A percentile compares a stretch with the other conserved stretches of the same genome.
phyloP scores from a whole-genome alignment of 2,888 invertebrate genomes.

The Eupsilia transversa region DNA sequence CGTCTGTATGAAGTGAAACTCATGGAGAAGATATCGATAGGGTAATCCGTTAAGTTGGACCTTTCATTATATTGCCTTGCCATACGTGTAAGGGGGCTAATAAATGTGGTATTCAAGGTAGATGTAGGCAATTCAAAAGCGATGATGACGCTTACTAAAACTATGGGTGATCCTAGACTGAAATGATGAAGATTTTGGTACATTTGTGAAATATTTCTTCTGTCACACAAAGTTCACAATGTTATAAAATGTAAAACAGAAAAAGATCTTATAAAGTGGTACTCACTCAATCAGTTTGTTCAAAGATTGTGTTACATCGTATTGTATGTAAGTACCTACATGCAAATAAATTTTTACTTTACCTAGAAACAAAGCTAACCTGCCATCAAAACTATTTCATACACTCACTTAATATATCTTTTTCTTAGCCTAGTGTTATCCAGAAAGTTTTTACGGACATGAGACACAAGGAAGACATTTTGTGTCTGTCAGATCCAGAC shows the following conservation, averaged over 20 bases:
- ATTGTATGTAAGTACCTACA: not conserved
- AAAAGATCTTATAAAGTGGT: not conserved
- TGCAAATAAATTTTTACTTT: not conserved
- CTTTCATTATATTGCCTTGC: too few relatives aligned
- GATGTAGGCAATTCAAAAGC: too few relatives aligned
- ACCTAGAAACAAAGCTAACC: not conserved
- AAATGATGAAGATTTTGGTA: not conserved
- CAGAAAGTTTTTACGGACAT: slow-evolving; percentile 29
- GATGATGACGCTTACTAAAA: too few relatives aligned
- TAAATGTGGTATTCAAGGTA: too few relatives aligned
- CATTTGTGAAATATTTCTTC: not conserved
- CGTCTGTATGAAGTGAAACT: too few relatives aligned
- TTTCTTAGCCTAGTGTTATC: slow-evolving; percentile 12
- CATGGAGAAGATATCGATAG: too few relatives aligned
- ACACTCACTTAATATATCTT: slow-evolving; percentile 21
- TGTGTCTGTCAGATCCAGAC: slow-evolving; percentile 44
- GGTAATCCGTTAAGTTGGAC: too few relatives aligned
- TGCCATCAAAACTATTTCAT: slow-evolving; percentile 24
- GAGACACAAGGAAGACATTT: slow-evolving; percentile 31
- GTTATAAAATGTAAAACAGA: too few relatives aligned
- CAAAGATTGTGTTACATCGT: not conserved
- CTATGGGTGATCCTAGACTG: not conserved
- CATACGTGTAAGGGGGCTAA: too few relatives aligned
- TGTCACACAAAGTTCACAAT: not conserved
- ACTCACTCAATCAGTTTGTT: not conserved